A percentile compares a stretch with the other conserved stretches of the same genome.
phyloP scores from a whole-genome alignment of 2,113 vertebrate genomes.

The Gnathonemus longibarbis region DNA sequence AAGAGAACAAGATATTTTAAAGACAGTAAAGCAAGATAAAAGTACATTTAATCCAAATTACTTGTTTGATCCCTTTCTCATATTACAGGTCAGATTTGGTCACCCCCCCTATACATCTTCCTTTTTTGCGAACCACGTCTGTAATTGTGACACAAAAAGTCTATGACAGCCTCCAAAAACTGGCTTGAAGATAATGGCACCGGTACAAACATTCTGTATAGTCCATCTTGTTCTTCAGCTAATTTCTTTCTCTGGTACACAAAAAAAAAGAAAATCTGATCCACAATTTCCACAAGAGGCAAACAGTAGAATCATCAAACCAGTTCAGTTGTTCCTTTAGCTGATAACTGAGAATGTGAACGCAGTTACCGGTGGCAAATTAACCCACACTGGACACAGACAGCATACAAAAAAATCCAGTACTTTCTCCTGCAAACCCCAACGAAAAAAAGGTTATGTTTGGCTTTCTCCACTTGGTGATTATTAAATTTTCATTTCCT shows the following conservation, averaged over 20 bases:
- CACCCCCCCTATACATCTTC: background rate
- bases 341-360: background rate
- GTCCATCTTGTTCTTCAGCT: background rate
- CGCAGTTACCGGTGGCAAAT: background rate
- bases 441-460: background rate
- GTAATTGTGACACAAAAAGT: background rate
- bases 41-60: background rate
- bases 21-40: background rate
- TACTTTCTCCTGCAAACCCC: background rate
- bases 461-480: background rate
- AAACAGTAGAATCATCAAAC: background rate
- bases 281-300: background rate
- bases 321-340: background rate
- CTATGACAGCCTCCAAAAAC: background rate
- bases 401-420: background rate
- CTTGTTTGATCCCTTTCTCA: background rate
- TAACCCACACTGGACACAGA: background rate
- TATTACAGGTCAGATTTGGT: background rate
- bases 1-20: background rate
- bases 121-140: background rate
- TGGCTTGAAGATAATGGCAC: background rate
- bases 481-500: background rate
- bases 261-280: background rate
- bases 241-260: background rate
- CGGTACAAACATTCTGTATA: background rate